Conservation (phyloP, 1,140 invertebrate species). For the Ceratosolen solmsi region DNA sequence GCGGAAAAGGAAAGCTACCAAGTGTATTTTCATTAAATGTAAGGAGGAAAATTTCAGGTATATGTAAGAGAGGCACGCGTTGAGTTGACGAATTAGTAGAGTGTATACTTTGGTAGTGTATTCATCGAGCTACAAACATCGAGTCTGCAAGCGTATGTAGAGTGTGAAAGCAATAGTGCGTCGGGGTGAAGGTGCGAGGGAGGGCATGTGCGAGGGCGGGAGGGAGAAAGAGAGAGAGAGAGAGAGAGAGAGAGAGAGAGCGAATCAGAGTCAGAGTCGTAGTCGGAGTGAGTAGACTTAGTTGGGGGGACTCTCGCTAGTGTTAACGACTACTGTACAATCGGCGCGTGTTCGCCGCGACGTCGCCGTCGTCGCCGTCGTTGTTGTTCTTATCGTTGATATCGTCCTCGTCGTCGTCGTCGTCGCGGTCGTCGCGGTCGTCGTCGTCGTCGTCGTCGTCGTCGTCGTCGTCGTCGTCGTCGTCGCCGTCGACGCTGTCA, state of each 20-base stretch:
- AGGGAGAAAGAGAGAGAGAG: conserved; percentile 1
- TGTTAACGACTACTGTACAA: not conserved
- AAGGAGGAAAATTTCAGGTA: not conserved
- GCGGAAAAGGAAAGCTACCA: too few relatives aligned
- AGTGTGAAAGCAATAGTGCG: not conserved
- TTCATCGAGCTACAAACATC: conserved; percentile 55
- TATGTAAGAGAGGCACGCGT: not conserved
- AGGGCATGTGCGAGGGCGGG: not conserved
- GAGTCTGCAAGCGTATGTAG: conserved; percentile 37
- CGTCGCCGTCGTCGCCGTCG: conserved; percentile 4
- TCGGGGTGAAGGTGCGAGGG: not conserved
- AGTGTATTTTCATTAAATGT: too few relatives aligned
- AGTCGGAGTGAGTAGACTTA: not conserved
- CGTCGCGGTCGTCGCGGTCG: not conserved
- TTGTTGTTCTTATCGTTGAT: not conserved
- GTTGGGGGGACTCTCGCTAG: not conserved
- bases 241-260: not conserved
- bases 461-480: not conserved
- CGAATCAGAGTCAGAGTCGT: not conserved
- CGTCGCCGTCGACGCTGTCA: not conserved
- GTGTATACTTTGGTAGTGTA: not conserved
- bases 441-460: not conserved
- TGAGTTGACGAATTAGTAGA: not conserved
- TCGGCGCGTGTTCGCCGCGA: conserved; percentile 9
- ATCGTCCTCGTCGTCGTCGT: not conserved